Evolutionary conservation across 1,140 invertebrate species (phyloP), one percentile per base, ranked within the genome.

Genomic region (Trachymyrmex cornetzi): DNA sequence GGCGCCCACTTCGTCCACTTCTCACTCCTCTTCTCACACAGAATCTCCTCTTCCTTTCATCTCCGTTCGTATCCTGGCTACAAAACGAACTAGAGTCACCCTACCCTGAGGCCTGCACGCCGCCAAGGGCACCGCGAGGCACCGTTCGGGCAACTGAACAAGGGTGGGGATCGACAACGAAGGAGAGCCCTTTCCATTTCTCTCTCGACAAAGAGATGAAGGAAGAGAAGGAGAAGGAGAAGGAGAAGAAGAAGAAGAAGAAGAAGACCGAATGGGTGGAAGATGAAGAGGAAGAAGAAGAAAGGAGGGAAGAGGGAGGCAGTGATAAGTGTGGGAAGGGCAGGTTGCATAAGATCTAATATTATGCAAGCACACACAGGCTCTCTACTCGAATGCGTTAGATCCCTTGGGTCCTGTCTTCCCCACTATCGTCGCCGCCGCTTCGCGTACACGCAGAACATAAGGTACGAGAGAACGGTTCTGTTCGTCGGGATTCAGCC

Each of bases 241-340:
- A 77, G 55, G 6, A 57, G 53, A 6, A 87, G 30, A 57, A 67
- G 24, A 11, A 77, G 44, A 30, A 12, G 85, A 48, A 74, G 63
- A 69, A 55, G 74, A 55, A 59, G 63, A 48, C 11, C 34, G 44
- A 19, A 79, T 14, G 38, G 63, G 55, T 53, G 64, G 14, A 61
- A 75, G 81, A 50, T 55, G 27, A 57, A 22, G 55, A 57, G 9
- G 22, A 77, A 67, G 59, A 74, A 69, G 75, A 85, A 57, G 79
- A 61, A 82, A 34, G 67, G 63, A 50, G 80, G 90, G 84, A 89
- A 86, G 89, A 91, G 91, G 91, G 89, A 91, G 93, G 92, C 93
- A 94, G 93, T 95, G 94, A 95, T 95, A 95, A 95, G 95, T 95
- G 95, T 95, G 95, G 94, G 94, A 95, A 95, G 94, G 95, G 94